These are phyloP conservation scores for Scomberomorus guttatus DNA, from an alignment of 2,797 vertebrate species.

Conservation along the genomic window DNA sequence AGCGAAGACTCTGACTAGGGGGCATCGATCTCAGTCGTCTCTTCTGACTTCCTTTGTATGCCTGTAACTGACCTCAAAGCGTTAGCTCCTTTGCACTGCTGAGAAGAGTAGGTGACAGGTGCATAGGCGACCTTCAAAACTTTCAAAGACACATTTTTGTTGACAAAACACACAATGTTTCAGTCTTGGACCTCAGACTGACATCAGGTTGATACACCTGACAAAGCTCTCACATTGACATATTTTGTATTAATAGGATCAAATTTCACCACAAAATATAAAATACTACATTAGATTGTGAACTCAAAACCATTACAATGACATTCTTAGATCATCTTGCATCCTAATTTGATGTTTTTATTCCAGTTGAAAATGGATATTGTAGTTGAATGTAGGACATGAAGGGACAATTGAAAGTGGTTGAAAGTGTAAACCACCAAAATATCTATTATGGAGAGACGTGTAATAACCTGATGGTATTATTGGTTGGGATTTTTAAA, in stretches of 20 bases:
- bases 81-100: neutral
- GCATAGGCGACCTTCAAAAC: neutral
- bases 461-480: neutral
- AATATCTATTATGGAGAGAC: neutral
- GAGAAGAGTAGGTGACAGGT: neutral
- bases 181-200: neutral
- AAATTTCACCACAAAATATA: neutral
- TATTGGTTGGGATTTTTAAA: neutral
- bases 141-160: neutral
- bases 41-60: constrained; percentile 12
- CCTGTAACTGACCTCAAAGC: constrained; percentile 2
- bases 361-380: neutral
- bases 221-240: neutral
- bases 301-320: no score
- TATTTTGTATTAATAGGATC: neutral
- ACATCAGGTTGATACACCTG: neutral
- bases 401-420: neutral
- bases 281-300: neutral
- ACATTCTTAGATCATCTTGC: neutral
- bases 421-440: neutral
- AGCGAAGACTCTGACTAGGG: constrained; percentile 95
- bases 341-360: neutral
- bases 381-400: neutral
- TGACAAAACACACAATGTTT: constrained; percentile 2
- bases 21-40: neutral